phyloP scores from a whole-genome alignment of 2,888 invertebrate species.

The Vannuccia rotundouncinata region DNA sequence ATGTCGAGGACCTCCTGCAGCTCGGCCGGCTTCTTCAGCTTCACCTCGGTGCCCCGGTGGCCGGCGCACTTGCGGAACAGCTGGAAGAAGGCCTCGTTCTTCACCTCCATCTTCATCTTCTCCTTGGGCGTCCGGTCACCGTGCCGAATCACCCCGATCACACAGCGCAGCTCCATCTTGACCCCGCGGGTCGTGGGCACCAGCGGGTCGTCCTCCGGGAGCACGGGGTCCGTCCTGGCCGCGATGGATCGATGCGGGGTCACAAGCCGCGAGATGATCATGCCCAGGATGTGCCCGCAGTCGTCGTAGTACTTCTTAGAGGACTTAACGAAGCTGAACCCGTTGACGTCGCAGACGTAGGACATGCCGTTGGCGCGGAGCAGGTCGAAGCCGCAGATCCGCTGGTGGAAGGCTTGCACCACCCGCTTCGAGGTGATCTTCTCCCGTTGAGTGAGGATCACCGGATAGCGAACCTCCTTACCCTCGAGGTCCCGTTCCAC shows the following conservation, averaged over 20 bases:
- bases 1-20: slow-evolving; percentile 81
- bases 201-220: slow-evolving; percentile 74
- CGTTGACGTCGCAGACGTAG: slow-evolving; percentile 98
- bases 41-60: slow-evolving; percentile 13
- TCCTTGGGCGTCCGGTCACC: slow-evolving; percentile 96
- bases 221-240: slow-evolving; percentile 69
- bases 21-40: slow-evolving; percentile 39
- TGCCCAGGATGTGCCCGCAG: slow-evolving; percentile 77
- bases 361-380: slow-evolving; percentile 93
- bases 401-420: slow-evolving; percentile 71
- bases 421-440: slow-evolving; percentile 95
- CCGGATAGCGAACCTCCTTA: slow-evolving; percentile 91
- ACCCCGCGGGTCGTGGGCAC: slow-evolving; percentile 97
- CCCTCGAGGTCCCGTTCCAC: slow-evolving; percentile 96
- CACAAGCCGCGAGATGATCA: slow-evolving; percentile 36
- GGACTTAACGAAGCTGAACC: slow-evolving; percentile 98
- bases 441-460: slow-evolving; percentile 90
- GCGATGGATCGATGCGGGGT: slow-evolving; percentile 70
- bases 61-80: slow-evolving; percentile 81
- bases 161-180: slow-evolving; percentile 86
- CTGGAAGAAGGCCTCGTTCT: slow-evolving; percentile 75
- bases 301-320: slow-evolving; percentile 99
- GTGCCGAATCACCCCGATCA: slow-evolving; percentile 91
- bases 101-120: slow-evolving; percentile 96
- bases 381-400: slow-evolving; percentile 96